Percentiles rank a stretch among this genome's conserved stretches.
Conservation (phyloP, 1,140 invertebrate species). For the Drosophila dunni region DNA sequence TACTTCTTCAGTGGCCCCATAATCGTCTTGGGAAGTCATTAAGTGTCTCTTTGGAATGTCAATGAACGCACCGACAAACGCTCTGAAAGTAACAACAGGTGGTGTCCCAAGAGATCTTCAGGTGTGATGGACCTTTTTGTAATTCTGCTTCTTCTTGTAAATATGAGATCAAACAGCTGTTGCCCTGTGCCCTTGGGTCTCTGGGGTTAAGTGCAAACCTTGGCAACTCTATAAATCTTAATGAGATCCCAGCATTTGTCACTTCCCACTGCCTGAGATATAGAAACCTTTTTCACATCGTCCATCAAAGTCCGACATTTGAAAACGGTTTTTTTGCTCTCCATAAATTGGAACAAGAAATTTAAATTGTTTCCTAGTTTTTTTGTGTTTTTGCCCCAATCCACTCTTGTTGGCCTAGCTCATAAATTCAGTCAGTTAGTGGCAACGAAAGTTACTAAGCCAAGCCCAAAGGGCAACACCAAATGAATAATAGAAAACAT, state of each 20-base stretch:
- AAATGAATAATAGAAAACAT: slow-evolving; percentile 63
- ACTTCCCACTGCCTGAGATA: slow-evolving; percentile 33
- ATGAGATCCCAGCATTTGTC: slow-evolving; percentile 17
- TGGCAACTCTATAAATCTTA: slow-evolving; percentile 5
- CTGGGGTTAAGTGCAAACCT: slow-evolving; percentile 1
- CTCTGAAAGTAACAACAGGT: slow-evolving; percentile 33
- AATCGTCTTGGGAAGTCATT: slow-evolving; percentile 38
- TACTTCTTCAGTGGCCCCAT: slow-evolving; percentile 16
- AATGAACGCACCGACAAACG: slow-evolving; percentile 54
- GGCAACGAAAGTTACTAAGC: slow-evolving; percentile 37
- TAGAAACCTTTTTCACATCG: slow-evolving; percentile 32
- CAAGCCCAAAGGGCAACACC: slow-evolving; percentile 4
- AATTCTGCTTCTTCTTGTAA: neutral
- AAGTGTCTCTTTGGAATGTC: slow-evolving; percentile 54
- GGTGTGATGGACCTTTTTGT: slow-evolving; percentile 12
- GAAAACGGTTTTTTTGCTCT: slow-evolving; percentile 3
- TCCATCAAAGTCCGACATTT: slow-evolving; percentile 6
- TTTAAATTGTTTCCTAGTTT: slow-evolving; percentile 56
- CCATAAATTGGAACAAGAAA: slow-evolving; percentile 64
- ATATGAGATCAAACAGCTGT: slow-evolving; percentile 24
- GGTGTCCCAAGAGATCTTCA: slow-evolving; percentile 20
- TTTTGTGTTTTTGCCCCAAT: neutral
- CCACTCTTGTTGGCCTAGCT: slow-evolving; percentile 10
- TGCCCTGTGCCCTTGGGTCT: slow-evolving; percentile 17
- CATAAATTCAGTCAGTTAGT: slow-evolving; percentile 40